phyloP scores from a whole-genome alignment of 1,140 invertebrate species.

The Xylocopa sonorina region DNA sequence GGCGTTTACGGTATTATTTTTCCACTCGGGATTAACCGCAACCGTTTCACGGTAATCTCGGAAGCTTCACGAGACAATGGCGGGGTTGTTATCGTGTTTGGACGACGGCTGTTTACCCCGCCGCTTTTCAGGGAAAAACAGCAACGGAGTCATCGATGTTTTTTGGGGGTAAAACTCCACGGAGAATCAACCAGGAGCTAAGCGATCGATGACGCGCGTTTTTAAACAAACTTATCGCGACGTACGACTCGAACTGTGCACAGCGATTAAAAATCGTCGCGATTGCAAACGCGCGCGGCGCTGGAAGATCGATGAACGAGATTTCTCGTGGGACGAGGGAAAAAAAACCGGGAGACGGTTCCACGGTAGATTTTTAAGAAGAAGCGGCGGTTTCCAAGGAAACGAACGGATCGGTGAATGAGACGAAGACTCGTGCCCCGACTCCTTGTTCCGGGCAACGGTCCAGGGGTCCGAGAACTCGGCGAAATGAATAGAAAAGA shows the following conservation, averaged over 20 bases:
- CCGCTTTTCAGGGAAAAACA: neutral
- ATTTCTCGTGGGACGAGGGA: neutral
- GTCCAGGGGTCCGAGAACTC: slow-evolving; percentile 28
- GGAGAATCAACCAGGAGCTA: neutral
- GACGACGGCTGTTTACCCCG: neutral
- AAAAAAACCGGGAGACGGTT: neutral
- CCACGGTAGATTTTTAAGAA: slow-evolving; percentile 6
- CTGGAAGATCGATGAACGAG: neutral
- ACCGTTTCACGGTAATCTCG: slow-evolving; percentile 10
- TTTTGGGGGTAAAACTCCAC: neutral
- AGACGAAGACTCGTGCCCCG: slow-evolving; percentile 34
- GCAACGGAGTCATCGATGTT: neutral
- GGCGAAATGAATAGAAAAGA: slow-evolving; percentile 45
- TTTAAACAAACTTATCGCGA: neutral
- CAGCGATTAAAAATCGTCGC: neutral
- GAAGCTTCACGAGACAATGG: neutral
- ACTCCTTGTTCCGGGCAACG: slow-evolving; percentile 27
- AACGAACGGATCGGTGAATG: slow-evolving; percentile 27
- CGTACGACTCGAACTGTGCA: too few species aligned
- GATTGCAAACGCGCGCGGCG: too few species aligned
- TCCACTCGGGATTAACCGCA: slow-evolving; percentile 7
- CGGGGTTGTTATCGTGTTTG: slow-evolving; percentile 28
- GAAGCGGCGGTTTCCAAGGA: neutral
- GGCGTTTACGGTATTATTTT: neutral
- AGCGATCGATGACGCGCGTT: neutral